Base-by-base conservation (phyloP, 2,888 invertebrate genomes). In the Trichogramma evanescens region DNA sequence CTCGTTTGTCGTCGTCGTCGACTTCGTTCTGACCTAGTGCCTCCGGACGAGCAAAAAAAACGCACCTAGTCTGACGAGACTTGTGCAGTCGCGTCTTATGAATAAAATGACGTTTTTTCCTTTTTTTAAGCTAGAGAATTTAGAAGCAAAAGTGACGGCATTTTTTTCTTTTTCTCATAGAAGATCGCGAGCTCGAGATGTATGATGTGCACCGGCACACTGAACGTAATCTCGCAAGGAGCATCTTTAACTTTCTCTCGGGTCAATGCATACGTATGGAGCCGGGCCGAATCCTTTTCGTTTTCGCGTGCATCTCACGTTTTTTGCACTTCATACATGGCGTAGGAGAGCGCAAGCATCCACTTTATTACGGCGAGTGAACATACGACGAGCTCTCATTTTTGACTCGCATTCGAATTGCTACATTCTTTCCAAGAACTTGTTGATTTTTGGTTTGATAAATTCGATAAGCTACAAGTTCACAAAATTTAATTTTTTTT, bases 281-380 rank as follows among this genome's bases (percentile, higher is more conserved):
- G 10, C 38, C 13, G 38, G 2, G 13, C 5, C 5, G n/a, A 44
- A 38, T 39, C 50, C 4, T n/a, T 46, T 10, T 42, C 54, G 26
- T 26, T 62, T 54, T 45, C 59, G 54, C 50, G 40, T 62, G 62
- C 62, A 50, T 10, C 59, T 59, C 62, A 62, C 59, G 62, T 62
- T 9, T 44, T 44, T 44, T 44, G 44, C 44, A 2, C 7, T 10
- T 6, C 26, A 10, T 10, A 10, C 45, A 7, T 13, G 48, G 10
- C 26, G 9, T 10, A 10, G 46, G 46, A 46, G 9, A 4, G 4
- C 9, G 10, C 9, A 10, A 9, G 46, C 10, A n/a, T 46, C 46
- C 46, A 46, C 46, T 46, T 46, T 46, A 46, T 46, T 46, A 13
- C 48, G 10, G 10, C 26, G 26, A 26, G 26, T 26, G 26, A 26